Conservation (phyloP, 1,140 invertebrate species). For the Ruditapes philippinarum region DNA sequence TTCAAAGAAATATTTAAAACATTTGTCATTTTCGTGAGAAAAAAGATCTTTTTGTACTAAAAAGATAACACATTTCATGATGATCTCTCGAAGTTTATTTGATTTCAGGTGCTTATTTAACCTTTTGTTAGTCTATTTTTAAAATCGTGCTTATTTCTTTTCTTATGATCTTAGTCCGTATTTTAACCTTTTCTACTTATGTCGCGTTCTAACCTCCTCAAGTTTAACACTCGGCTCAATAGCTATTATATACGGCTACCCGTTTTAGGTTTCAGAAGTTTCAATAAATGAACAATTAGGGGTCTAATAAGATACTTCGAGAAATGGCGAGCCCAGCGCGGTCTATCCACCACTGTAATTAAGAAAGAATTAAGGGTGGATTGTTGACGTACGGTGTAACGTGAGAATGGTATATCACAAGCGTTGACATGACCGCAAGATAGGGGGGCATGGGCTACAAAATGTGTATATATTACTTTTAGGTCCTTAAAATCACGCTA, state of each 20-base stretch:
- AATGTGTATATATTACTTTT: not conserved
- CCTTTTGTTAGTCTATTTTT: conserved; percentile 8
- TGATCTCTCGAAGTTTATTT: not conserved
- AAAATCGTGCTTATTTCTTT: not conserved
- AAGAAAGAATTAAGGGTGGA: not conserved
- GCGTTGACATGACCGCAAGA: not conserved
- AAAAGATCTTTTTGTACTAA: conserved; percentile 25
- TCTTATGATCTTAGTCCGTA: not conserved
- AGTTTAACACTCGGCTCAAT: not conserved
- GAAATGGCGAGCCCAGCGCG: not conserved
- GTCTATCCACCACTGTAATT: conserved; percentile 18
- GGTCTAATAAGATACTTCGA: not conserved
- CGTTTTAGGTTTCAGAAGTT: conserved; percentile 18
- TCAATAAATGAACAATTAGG: conserved; percentile 36
- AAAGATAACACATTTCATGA: conserved; percentile 37
- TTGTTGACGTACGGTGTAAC: conserved; percentile 11
- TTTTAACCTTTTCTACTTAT: not conserved
- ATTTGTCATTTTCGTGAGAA: conserved; percentile 30
- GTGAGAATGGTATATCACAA: not conserved
- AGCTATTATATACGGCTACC: not conserved
- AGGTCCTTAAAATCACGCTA: not conserved
- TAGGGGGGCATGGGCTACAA: not conserved
- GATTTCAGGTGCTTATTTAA: conserved; percentile 27
- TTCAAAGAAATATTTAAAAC: conserved; percentile 30
- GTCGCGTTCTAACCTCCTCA: not conserved